phyloP scores from a whole-genome alignment of 2,888 invertebrate genomes.

The Orgyia antiqua region DNA sequence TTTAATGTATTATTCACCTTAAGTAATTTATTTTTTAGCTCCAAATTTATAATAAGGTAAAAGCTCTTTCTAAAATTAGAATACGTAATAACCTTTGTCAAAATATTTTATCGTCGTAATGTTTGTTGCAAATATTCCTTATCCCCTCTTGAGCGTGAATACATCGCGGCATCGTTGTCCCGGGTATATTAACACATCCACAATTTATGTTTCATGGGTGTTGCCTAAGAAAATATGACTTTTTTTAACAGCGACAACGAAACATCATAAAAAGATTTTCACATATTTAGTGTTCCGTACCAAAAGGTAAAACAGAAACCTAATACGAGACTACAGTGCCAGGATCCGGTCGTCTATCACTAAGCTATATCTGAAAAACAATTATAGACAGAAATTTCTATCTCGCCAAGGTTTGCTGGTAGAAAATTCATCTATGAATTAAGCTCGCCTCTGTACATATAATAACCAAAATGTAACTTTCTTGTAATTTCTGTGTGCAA shows the following conservation, averaged over 20 bases:
- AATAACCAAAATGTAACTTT: too few relatives aligned
- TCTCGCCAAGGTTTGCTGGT: too few relatives aligned
- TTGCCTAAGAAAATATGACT: constrained; percentile 49
- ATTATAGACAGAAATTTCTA: too few relatives aligned
- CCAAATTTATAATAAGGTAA: constrained; percentile 1
- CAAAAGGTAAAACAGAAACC: too few relatives aligned
- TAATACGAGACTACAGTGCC: too few relatives aligned
- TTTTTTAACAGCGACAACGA: constrained; percentile 38
- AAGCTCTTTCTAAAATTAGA: constrained; percentile 6
- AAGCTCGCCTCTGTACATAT: too few relatives aligned
- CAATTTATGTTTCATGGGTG: constrained; percentile 51
- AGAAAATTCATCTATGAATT: too few relatives aligned
- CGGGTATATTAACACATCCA: constrained; percentile 48
- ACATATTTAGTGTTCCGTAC: too few relatives aligned
- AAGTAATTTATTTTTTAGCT: constrained; percentile 2
- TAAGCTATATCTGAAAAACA: too few relatives aligned
- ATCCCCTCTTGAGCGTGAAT: constrained; percentile 16
- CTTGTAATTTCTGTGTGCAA: too few relatives aligned
- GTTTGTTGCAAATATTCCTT: constrained; percentile 19
- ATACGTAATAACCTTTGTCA: constrained; percentile 4
- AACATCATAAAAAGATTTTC: constrained; percentile 41
- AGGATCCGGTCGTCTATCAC: too few relatives aligned
- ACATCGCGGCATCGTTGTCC: constrained; percentile 33
- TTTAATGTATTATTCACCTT: constrained; percentile 2
- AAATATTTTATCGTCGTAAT: constrained; percentile 16